A percentile compares a stretch with the other conserved stretches of the same genome.
phyloP scores from a whole-genome alignment of 2,797 vertebrate genomes.

The Antennarius maculatus region DNA sequence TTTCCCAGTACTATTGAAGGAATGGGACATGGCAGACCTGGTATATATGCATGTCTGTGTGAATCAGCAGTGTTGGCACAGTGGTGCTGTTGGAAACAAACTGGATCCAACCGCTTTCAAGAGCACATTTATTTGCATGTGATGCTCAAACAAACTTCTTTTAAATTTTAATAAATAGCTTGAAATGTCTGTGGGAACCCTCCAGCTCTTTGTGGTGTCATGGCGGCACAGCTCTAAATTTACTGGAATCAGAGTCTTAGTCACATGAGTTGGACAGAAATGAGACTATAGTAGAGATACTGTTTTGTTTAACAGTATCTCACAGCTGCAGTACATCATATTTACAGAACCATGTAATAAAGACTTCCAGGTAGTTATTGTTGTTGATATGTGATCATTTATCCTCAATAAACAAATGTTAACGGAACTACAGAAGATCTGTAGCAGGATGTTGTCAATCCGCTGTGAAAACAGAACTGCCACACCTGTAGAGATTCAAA shows the following conservation, averaged over 20 bases:
- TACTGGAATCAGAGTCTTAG: slow-evolving; percentile 14
- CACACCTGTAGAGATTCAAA: neutral
- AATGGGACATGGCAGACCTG: too few relatives aligned
- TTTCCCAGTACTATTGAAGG: too few relatives aligned
- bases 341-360: neutral
- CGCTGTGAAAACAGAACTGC: slow-evolving; percentile 14
- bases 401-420: too few relatives aligned
- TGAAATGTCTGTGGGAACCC: neutral
- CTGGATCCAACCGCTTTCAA: too few relatives aligned
- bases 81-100: too few relatives aligned
- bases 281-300: slow-evolving; percentile 1
- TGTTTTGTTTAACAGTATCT: neutral
- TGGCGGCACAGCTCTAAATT: slow-evolving; percentile 3
- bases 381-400: neutral
- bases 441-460: neutral
- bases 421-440: neutral
- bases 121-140: too few relatives aligned
- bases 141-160: neutral
- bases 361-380: neutral
- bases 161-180: neutral
- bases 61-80: too few relatives aligned
- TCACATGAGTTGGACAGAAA: neutral
- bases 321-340: neutral
- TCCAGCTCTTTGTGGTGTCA: neutral
- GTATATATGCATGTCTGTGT: too few relatives aligned